Conservation (phyloP, 1,140 invertebrate species). For the Galendromus occidentalis region DNA sequence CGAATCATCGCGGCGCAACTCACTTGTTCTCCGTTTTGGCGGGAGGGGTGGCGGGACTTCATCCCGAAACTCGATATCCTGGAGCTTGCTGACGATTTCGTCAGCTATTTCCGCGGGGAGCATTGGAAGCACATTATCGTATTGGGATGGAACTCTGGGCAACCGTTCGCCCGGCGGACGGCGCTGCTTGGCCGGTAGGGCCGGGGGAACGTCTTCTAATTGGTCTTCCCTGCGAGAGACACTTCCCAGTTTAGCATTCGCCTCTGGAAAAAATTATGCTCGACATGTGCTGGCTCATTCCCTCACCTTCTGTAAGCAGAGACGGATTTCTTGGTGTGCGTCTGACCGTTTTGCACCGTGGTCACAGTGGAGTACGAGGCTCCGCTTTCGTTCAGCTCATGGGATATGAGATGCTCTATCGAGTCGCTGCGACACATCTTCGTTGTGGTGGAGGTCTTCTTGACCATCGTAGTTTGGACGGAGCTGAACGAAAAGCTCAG, state of each 20-base stretch:
- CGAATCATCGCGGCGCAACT: constrained; percentile 27
- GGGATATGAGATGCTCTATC: constrained; percentile 4
- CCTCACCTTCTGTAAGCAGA: not conserved
- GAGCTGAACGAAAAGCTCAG: constrained; percentile 1
- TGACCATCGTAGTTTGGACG: constrained; percentile 1
- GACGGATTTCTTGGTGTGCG: not conserved
- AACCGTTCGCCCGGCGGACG: constrained; percentile 30
- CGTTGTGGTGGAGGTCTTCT: not conserved
- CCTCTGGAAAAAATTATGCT: not conserved
- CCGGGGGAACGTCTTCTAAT: constrained; percentile 33
- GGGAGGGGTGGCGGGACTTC: constrained; percentile 14
- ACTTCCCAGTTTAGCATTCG: not conserved
- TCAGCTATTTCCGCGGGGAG: constrained; percentile 27
- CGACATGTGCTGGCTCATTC: not conserved
- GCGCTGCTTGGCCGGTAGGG: constrained; percentile 39
- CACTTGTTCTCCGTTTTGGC: constrained; percentile 27
- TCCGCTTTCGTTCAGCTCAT: not conserved
- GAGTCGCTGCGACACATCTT: constrained; percentile 8
- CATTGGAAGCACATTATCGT: constrained; percentile 40
- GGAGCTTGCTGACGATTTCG: not conserved
- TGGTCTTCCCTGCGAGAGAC: not conserved
- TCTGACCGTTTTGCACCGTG: not conserved
- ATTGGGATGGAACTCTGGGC: constrained; percentile 41
- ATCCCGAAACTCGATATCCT: not conserved
- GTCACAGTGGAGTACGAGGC: constrained; percentile 7